Conservation (phyloP, 2,888 invertebrate genomes). For the Crepidodera aurea region DNA sequence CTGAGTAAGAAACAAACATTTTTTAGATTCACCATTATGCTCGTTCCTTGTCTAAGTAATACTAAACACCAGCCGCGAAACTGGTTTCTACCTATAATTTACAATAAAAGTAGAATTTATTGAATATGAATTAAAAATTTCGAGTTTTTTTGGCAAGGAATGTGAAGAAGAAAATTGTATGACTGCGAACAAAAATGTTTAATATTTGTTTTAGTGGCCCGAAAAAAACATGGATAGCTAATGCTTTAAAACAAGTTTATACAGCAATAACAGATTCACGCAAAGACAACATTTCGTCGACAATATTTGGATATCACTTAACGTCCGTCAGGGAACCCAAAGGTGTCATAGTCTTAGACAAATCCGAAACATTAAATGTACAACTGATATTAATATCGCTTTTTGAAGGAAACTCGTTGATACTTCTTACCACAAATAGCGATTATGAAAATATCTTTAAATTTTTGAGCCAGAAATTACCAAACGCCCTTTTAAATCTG, state of each 20-base stretch:
- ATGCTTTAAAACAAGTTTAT: conserved; percentile 35
- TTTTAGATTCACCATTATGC: too few relatives aligned
- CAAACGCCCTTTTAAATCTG: conserved; percentile 43
- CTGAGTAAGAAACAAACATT: conserved; percentile 37
- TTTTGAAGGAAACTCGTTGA: conserved; percentile 54
- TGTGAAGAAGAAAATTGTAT: not conserved
- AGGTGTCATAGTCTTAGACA: conserved; percentile 52
- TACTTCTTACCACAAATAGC: conserved; percentile 44
- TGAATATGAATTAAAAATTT: too few relatives aligned
- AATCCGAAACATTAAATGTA: conserved; percentile 34
- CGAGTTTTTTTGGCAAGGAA: too few relatives aligned
- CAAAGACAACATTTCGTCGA: conserved; percentile 3
- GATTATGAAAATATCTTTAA: conserved; percentile 39
- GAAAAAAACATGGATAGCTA: conserved; percentile 36
- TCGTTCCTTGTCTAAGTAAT: too few relatives aligned
- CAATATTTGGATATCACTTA: conserved; percentile 39
- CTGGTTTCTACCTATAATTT: too few relatives aligned
- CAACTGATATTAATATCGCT: conserved; percentile 49
- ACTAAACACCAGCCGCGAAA: too few relatives aligned
- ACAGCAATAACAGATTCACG: conserved; percentile 31
- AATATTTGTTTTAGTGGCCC: not conserved
- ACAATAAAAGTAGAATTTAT: too few relatives aligned
- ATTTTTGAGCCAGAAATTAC: conserved; percentile 44
- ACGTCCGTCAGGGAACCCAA: conserved; percentile 44
- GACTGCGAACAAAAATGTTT: too few relatives aligned